Percentiles rank a stretch among this genome's conserved stretches.
Evolutionary conservation across 2,113 vertebrate species (phyloP).

Genomic region (Dendrocopos noguchii): DNA sequence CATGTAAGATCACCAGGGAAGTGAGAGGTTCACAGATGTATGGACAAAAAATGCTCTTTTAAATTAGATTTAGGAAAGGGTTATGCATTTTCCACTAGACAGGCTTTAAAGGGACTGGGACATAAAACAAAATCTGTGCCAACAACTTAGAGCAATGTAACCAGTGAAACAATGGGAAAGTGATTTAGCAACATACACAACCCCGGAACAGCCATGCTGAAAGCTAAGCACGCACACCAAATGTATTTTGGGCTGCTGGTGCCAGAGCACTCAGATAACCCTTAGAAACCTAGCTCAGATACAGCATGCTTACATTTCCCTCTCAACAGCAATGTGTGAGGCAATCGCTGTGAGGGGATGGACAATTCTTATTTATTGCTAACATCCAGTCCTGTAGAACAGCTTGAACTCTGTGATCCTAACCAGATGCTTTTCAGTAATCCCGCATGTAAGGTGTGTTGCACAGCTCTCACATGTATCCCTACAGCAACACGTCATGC

Average conservation of each 20-base stretch:
- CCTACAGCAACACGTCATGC: neutral
- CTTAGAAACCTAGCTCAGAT: neutral
- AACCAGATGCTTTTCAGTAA: conserved; percentile 28
- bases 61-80: conserved; percentile 1
- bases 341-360: neutral
- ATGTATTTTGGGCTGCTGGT: conserved; percentile 33
- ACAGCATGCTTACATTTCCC: conserved; percentile 28
- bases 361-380: conserved; percentile 15
- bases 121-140: conserved; percentile 33
- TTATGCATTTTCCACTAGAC: conserved; percentile 3
- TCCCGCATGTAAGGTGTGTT: conserved; percentile 31
- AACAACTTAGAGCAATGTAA: conserved; percentile 44
- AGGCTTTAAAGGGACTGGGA: conserved; percentile 9
- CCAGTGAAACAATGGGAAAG: conserved; percentile 52
- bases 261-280: conserved; percentile 38
- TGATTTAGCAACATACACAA: conserved; percentile 54
- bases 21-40: neutral
- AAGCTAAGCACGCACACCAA: conserved; percentile 45
- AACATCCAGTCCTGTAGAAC: neutral
- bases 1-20: neutral
- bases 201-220: neutral
- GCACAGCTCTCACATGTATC: neutral
- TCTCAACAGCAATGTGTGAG: conserved; percentile 34
- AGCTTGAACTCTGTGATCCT: neutral
- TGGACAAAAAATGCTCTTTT: neutral